Conservation (phyloP, 2,797 vertebrate genomes). For the Peromyscus melanophrys region DNA sequence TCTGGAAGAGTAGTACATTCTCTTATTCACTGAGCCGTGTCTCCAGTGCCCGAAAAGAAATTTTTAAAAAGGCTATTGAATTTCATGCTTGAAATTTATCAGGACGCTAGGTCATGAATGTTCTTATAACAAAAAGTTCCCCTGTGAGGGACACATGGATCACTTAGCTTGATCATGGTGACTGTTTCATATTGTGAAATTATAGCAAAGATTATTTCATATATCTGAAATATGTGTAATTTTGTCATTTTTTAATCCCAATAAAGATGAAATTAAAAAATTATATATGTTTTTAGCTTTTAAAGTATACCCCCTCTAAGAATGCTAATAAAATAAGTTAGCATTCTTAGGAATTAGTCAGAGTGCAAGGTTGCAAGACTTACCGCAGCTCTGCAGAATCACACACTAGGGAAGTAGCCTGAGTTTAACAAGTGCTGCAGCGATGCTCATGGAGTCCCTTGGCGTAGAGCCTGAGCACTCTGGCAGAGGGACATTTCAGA, state of each 20-base stretch:
- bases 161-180: background rate
- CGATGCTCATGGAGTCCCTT: background rate
- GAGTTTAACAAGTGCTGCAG: background rate
- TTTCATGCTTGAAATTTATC: background rate
- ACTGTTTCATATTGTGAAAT: background rate
- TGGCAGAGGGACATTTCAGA: background rate
- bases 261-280: background rate
- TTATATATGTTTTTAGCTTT: background rate
- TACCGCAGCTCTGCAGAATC: background rate
- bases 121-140: background rate
- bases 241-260: background rate
- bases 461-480: background rate
- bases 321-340: background rate
- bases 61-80: background rate
- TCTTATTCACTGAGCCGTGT: background rate
- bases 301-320: background rate
- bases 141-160: background rate
- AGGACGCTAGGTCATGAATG: background rate
- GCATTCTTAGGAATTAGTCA: background rate
- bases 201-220: background rate
- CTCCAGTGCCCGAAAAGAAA: background rate
- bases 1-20: background rate
- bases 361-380: background rate
- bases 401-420: background rate
- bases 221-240: background rate